Evolutionary conservation across 1,140 invertebrate species (phyloP), one percentile per base, ranked within the genome.

Genomic region (Nasonia giraulti): DNA sequence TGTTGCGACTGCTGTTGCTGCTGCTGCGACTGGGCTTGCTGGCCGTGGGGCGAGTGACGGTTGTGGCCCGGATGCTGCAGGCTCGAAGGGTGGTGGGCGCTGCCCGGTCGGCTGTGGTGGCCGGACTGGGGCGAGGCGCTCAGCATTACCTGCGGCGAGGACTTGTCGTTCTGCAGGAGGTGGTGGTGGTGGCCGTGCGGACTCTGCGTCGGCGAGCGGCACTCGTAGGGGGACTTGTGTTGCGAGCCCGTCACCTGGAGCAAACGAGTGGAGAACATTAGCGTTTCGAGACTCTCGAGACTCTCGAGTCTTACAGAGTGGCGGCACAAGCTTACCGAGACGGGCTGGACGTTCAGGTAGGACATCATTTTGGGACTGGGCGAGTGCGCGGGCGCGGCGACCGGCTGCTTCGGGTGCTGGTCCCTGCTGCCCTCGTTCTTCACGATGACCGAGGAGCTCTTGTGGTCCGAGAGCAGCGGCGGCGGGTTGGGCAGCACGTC

Each of bases 361-460:
- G 93, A 90, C 90, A 95, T 94, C 89, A 95, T 94, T 89, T 96
- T 96, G 17, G 94, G 94, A 89, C 94, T 94, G 14, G 95, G 94
- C 77, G 95, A 96, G 88, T 95, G 94, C 10, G 85, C 80, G 92
- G 92, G 73, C 94, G 94, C 20, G 94, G 93, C 62, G 91, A 89
- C 12, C 8, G 68, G 14, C 44, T 86, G 73, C 6, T 82, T 50
- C 12, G 79, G 44, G 6, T 80, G 69, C 44, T 44, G 77, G 74
- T 83, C 80, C 31, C 85, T 78, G 40, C 66, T 86, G 33, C 94
- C 94, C 85, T 96, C 96, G 90, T 96, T 96, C 91, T 96, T 96
- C 31, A 96, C 96, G 90, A 96, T 96, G 87, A 96, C 96, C 89
- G 96, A 96, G 89, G 96, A 96, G 89, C 95, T 96, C 88, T 96